These are phyloP conservation scores for Brienomyrus longianalis DNA, from an alignment of 2,113 vertebrate species.

Conservation along the genomic window DNA sequence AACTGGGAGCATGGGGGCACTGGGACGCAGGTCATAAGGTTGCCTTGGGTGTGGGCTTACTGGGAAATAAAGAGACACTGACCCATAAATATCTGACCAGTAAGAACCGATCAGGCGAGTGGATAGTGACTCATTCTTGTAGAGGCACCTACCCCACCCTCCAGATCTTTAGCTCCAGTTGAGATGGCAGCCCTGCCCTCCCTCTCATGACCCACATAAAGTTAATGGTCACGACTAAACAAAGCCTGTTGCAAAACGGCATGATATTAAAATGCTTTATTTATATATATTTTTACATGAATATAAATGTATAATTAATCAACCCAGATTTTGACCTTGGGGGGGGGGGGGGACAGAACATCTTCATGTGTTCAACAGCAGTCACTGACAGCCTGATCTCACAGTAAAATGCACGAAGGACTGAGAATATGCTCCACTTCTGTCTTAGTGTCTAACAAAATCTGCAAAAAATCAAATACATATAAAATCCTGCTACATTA, in stretches of 20 bases:
- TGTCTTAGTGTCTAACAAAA: neutral
- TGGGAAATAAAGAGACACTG: neutral
- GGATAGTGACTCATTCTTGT: neutral
- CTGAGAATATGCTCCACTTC: neutral
- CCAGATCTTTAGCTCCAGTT: neutral
- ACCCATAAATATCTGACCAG: neutral
- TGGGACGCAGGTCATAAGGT: neutral
- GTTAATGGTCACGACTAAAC: neutral
- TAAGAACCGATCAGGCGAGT: neutral
- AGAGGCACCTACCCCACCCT: neutral
- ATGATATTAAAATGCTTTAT: slow-evolving; percentile 2
- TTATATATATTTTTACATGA: slow-evolving; percentile 21
- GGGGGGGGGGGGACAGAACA: slow-evolving; percentile 60
- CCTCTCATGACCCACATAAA: neutral
- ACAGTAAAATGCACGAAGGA: neutral
- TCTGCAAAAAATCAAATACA: slow-evolving; percentile 63
- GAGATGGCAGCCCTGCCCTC: neutral
- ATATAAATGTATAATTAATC: slow-evolving; percentile 69
- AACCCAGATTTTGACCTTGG: slow-evolving; percentile 63
- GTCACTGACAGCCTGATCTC: neutral
- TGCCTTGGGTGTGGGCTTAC: neutral
- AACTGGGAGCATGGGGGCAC: neutral
- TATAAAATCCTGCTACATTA: slow-evolving; percentile 83
- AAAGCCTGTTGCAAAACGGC: neutral
- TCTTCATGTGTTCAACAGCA: slow-evolving; percentile 68